These are phyloP conservation scores for Heliothis subflexa DNA, from an alignment of 1,140 invertebrate genomes.

Conservation along the genomic window DNA sequence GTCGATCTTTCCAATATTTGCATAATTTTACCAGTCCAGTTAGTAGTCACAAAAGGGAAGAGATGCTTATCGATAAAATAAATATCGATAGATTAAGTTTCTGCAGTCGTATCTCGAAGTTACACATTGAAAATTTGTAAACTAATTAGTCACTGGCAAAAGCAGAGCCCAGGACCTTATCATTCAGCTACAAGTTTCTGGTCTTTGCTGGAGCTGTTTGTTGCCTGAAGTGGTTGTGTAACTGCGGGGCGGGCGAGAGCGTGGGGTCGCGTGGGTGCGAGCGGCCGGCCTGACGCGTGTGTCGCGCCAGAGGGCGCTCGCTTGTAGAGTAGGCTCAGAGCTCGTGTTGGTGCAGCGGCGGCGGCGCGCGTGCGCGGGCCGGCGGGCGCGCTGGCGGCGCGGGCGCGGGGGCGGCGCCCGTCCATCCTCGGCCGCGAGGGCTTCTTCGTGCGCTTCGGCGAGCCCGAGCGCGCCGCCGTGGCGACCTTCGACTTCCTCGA, in stretches of 20 bases:
- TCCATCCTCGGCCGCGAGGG: slow-evolving; percentile 91
- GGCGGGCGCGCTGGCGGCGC: slow-evolving; percentile 70
- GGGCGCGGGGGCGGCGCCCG: slow-evolving; percentile 85
- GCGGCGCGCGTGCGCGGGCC: slow-evolving; percentile 81
- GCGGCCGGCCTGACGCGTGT: slow-evolving; percentile 77
- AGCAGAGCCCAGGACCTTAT: neutral
- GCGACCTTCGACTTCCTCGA: slow-evolving; percentile 93
- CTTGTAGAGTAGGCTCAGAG: slow-evolving; percentile 76
- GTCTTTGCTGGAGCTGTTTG: too few relatives aligned
- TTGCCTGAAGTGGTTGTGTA: too few relatives aligned
- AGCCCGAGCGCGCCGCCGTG: slow-evolving; percentile 91
- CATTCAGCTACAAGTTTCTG: too few relatives aligned
- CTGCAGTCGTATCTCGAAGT: neutral
- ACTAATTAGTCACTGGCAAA: neutral
- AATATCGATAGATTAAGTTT: slow-evolving; percentile 6
- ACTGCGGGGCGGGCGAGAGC: slow-evolving; percentile 18
- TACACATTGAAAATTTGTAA: neutral
- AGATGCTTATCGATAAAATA: neutral
- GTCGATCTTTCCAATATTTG: neutral
- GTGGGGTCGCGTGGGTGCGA: slow-evolving; percentile 49
- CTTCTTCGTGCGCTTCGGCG: slow-evolving; percentile 92
- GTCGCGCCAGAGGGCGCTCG: slow-evolving; percentile 86
- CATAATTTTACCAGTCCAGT: neutral
- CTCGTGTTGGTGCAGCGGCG: slow-evolving; percentile 86
- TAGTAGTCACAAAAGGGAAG: neutral